Base-by-base conservation (phyloP, 2,888 invertebrate species). In the Machimus rusticus region DNA sequence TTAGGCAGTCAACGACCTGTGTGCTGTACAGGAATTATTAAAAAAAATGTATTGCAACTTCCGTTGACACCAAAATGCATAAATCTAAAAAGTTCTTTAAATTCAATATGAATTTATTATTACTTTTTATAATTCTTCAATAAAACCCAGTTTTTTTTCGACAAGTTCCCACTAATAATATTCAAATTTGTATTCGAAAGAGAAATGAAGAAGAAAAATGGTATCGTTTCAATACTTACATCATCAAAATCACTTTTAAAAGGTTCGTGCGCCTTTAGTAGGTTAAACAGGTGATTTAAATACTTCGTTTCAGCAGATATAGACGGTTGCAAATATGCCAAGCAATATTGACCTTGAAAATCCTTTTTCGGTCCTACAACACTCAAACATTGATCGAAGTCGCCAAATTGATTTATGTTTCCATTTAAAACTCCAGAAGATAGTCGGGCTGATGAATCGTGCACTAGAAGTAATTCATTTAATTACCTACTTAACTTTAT, bases 361-460 rank as follows among this genome's bases (percentile, higher is more conserved):
- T 84, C 31, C 5, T 23, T 23, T 16, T 9, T 9, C 14, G 86
- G 86, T 3, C 39, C 79, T n/a, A 55, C 31, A 2, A 86, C 46
- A 34, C 90, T 89, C 89, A 92, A 81, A 81, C 93, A 93, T 88
- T 92, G 92, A 90, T 93, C 93, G 82, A 92, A 95, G 90, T 92
- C 95, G 2, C 95, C 95, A 76, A 94, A 94, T 90, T 95, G 95
- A 92, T 95, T 95, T 55, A 95, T 93, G 90, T 95, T 95, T 84
- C 95, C 95, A 90, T 93, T 94, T 66, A 95, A 91, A 79, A 95
- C 93, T 66, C 95, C 95, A 14, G 95, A 94, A 51, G 95, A 94
- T 46, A 95, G 90, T 91, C 95, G 95, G n/a, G 94, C 95, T 9
- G 94, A 94, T 5, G 95, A 94, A 91, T 95, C 95, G 90, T 94